Evolutionary conservation across 2,113 vertebrate species (phyloP), one percentile per base, ranked within the genome.

Genomic region (Larimichthys crocea): DNA sequence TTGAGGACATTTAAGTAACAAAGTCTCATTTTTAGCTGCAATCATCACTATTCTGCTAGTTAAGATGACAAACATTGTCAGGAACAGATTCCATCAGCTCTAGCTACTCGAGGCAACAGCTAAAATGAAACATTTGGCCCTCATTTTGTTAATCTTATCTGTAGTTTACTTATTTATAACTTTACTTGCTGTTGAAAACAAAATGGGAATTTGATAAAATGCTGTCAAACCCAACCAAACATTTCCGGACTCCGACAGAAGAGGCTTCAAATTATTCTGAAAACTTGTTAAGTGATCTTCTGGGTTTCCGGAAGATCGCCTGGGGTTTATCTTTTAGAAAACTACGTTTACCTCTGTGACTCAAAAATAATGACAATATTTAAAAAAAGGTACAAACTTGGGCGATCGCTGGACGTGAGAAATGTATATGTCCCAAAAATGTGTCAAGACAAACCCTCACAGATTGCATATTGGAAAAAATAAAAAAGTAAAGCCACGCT

Each of bases 401-500:
- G 42, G 44, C 56, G 5, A 66, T 29, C 22, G 20, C 2, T 19
- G 44, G 69, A 35, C 49, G 74, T 62, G 60, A 83, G 57, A 69
- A 66, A 57, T 5, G 49, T 12, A n/a, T 14, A 19, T 60, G 55
- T 71, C 72, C 42, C 17, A 9, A 67, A 56, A 26, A 29, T 24
- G 53, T 9, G 61, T 86, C 64, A 74, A 76, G 84, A 86, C 72
- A 82, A 79, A 82, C 44, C 49, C 50, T 71, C 78, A 90, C 82
- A 84, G 70, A 90, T 91, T 94, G 91, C 92, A 94, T 94, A 93
- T 89, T 56, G 62, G 79, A 14, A 46, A 42, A 56, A 68, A 68
- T 75, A 70, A 48, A 70, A 24, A 82, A 50, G 60, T 71, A 92
- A 94, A 94, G 91, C 91, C 82, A 89, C 65, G 26, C 80, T 62